Conservation (phyloP, 2,888 invertebrate species). For the Drosophila mimetica region DNA sequence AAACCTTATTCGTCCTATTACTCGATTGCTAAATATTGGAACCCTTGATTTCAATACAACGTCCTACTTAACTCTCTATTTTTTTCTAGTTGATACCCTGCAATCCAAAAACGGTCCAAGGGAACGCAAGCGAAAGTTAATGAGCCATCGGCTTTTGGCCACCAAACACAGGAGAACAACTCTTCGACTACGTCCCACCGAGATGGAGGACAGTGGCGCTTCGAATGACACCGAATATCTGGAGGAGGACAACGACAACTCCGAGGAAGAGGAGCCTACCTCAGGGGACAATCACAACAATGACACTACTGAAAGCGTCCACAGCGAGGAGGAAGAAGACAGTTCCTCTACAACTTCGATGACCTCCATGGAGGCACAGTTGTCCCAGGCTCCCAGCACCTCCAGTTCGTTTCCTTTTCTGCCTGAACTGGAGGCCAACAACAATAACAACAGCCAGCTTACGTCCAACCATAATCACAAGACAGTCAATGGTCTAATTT, state of each 20-base stretch:
- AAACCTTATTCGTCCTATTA: background rate
- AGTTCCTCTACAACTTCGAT: conserved; percentile 51
- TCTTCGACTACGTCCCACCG: conserved; percentile 20
- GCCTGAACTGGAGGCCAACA: conserved; percentile 52
- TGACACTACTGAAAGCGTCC: conserved; percentile 5
- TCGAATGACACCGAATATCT: conserved; percentile 48
- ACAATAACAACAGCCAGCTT: conserved; percentile 53
- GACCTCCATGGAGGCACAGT: conserved; percentile 69
- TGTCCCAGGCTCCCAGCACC: conserved; percentile 70
- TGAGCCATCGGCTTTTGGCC: conserved; percentile 37
- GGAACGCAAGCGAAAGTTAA: conserved; percentile 61
- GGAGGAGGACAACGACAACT: conserved; percentile 31
- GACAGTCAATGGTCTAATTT: conserved; percentile 37
- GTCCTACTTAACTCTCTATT: too few relatives aligned
- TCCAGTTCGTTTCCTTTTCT: conserved; percentile 54
- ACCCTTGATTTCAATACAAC: too few relatives aligned
- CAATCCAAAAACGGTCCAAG: conserved; percentile 46
- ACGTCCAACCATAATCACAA: conserved; percentile 45
- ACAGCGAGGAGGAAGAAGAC: conserved; percentile 20
- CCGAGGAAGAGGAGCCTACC: conserved; percentile 7
- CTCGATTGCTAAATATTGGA: too few relatives aligned
- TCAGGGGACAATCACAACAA: conserved; percentile 18
- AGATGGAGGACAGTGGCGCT: conserved; percentile 42
- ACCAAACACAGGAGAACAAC: conserved; percentile 50
- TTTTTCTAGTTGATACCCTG: conserved; percentile 47